Base-by-base conservation (phyloP, 2,113 vertebrate genomes). In the Pelobates fuscus region DNA sequence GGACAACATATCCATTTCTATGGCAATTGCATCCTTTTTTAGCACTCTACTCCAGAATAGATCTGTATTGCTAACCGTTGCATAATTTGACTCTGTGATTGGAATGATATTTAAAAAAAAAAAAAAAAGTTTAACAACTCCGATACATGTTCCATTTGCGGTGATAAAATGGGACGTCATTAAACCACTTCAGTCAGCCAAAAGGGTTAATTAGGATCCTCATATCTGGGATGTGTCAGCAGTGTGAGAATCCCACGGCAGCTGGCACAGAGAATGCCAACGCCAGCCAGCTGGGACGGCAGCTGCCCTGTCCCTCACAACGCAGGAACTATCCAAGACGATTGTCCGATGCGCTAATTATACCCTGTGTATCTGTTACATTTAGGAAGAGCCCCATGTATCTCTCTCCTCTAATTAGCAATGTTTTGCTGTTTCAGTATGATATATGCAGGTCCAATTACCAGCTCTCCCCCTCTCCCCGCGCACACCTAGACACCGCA, bases 281-380 rank as follows among this genome's bases (percentile, higher is more conserved):
- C 23, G 23, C 65, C 64, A 43, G 60, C 73, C 73, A 77, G 73
- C 73, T 77, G 73, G 73, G 65, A 77, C 54, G 26, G 55, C 73
- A 77, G 73, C 73, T 77, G 73, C 65, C 49, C 12, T 26, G 73
- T 61, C 65, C 73, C 73, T 61, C 55, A 32, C 55, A 68, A 77
- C 67, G 37, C 64, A 46, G 65, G 55, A 77, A 60, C 63, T 61
- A 59, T 60, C 64, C 63, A 60, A 52, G 73, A 60, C 64, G 65
- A 77, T 68, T 49, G 73, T 77, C 73, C 73, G 55, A 52, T 15
- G 64, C 21, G 43, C 55, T 77, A 77, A 77, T 77, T 77, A 77
- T 77, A 77, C 73, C 41, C 73, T 37, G 20, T 60, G 73, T 77
- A 60, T 77, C 73, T 52, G 73, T 68, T 77, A 60, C 73, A 77